Evolutionary conservation across 2,888 invertebrate species (phyloP).

Genomic region (Embidobia sp.): DNA sequence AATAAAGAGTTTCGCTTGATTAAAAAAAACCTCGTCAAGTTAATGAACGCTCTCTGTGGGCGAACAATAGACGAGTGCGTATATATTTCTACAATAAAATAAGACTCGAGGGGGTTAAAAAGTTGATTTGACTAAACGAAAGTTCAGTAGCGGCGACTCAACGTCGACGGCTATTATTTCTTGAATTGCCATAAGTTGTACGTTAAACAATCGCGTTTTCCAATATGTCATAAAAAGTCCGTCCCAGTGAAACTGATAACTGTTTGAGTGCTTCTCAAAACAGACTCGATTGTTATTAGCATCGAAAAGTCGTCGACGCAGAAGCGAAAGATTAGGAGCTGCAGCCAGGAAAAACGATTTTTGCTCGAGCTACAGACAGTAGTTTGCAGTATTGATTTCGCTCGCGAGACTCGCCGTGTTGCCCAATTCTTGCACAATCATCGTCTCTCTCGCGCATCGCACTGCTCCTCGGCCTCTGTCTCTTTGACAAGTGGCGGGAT

Average conservation of each 20-base stretch:
- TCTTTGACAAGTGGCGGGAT: neutral
- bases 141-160: too few relatives aligned
- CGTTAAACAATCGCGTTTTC: constrained; percentile 7
- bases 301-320: constrained; percentile 27
- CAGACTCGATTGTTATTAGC: constrained; percentile 24
- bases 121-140: too few relatives aligned
- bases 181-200: neutral
- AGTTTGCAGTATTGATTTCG: constrained; percentile 64
- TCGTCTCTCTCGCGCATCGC: neutral
- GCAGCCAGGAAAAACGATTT: constrained; percentile 34
- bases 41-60: too few relatives aligned
- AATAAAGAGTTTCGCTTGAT: too few relatives aligned
- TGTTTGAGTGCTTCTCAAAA: constrained; percentile 9
- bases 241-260: constrained; percentile 7
- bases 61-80: too few relatives aligned
- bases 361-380: constrained; percentile 45
- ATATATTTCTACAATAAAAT: neutral
- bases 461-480: neutral
- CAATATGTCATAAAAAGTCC: neutral
- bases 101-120: too few relatives aligned
- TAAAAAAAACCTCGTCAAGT: too few relatives aligned
- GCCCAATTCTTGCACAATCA: constrained; percentile 38
- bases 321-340: constrained; percentile 35
- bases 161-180: neutral
- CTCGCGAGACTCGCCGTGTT: constrained; percentile 43